Conservation (phyloP, 2,888 invertebrate genomes). For the Scaptomyza cyrtandrae region DNA sequence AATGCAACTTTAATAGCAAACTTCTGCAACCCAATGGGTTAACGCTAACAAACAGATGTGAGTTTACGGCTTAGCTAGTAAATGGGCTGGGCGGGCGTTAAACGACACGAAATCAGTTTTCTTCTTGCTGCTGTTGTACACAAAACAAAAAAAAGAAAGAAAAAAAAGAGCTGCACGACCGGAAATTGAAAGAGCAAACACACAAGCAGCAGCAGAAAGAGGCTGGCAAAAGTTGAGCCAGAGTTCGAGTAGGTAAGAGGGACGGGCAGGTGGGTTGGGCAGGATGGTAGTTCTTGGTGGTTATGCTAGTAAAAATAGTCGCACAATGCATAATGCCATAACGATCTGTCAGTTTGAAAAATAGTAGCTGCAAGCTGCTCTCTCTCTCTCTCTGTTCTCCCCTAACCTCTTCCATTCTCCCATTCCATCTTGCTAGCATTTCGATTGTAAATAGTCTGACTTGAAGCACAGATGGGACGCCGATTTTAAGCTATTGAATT, state of each 20-base stretch:
- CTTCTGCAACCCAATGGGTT: conserved; percentile 26
- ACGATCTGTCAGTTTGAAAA: conserved; percentile 76
- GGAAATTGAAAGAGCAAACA: conserved; percentile 68
- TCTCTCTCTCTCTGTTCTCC: not conserved
- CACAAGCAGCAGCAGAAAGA: conserved; percentile 6
- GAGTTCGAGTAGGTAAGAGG: not conserved
- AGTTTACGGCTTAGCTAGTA: conserved; percentile 19
- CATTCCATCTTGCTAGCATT: not conserved
- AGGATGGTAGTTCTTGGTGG: not conserved
- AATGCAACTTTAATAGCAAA: not conserved
- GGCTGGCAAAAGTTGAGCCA: not conserved
- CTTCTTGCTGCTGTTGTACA: conserved; percentile 4
- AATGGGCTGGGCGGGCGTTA: conserved; percentile 8
- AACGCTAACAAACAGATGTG: conserved; percentile 36
- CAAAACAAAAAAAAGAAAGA: not conserved
- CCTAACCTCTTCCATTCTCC: not conserved
- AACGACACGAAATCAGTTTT: conserved; percentile 8
- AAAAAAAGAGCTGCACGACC: conserved; percentile 29
- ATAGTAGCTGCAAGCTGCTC: conserved; percentile 63
- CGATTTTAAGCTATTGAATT: conserved; percentile 76
- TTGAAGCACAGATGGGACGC: conserved; percentile 58
- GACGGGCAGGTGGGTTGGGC: not conserved
- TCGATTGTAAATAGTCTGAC: conserved; percentile 51
- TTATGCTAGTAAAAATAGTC: conserved; percentile 26
- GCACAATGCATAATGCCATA: conserved; percentile 69